phyloP scores from a whole-genome alignment of 2,113 vertebrate genomes.

The Hydrolagus affinis region DNA sequence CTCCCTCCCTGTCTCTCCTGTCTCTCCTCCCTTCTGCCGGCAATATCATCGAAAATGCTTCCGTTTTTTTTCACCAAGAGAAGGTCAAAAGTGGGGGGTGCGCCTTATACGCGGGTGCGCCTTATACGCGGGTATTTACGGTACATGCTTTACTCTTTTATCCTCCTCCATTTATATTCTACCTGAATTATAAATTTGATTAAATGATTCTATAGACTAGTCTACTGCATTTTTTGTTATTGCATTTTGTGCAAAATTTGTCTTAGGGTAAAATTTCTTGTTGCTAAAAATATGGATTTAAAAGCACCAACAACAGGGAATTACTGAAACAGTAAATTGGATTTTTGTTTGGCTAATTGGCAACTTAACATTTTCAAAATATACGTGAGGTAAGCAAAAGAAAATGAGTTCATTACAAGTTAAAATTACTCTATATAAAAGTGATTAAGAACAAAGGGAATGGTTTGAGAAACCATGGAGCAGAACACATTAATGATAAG shows the following conservation, averaged over 20 bases:
- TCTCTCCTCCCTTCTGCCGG: too few relatives aligned
- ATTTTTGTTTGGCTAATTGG: neutral
- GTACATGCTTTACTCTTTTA: too few relatives aligned
- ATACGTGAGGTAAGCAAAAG: neutral
- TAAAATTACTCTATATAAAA: neutral
- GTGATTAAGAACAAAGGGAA: neutral
- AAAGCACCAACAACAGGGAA: neutral
- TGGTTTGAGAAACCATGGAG: neutral
- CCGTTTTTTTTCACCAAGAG: too few relatives aligned
- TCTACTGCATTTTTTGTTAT: neutral
- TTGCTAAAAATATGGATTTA: neutral
- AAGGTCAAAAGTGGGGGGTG: too few relatives aligned
- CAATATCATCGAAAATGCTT: too few relatives aligned
- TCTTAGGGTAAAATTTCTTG: neutral
- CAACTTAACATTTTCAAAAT: neutral
- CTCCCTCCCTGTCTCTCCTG: too few relatives aligned
- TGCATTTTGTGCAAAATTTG: neutral
- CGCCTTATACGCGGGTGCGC: too few relatives aligned
- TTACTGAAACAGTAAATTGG: too few relatives aligned
- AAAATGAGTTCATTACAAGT: neutral
- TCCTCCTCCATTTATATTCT: too few relatives aligned
- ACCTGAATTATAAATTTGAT: neutral
- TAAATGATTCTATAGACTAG: neutral
- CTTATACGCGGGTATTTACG: too few relatives aligned
- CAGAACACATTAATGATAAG: neutral